These are phyloP conservation scores for Melinopterus prodromus DNA, from an alignment of 2,888 invertebrate species.

Conservation along the genomic window DNA sequence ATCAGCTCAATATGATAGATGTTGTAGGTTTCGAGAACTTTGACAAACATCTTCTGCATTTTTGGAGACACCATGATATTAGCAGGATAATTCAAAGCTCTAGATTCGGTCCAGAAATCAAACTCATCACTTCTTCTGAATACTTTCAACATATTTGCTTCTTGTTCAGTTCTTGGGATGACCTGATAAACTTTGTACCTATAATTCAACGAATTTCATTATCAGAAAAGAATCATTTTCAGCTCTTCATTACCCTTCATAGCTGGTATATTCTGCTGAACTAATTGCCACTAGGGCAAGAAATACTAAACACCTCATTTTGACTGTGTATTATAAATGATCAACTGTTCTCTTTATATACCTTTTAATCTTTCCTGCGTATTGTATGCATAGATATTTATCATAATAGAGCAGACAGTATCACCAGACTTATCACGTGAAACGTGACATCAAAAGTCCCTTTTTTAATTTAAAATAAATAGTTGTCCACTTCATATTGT, in stretches of 20 bases:
- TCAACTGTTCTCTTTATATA: not conserved
- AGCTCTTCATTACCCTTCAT: not conserved
- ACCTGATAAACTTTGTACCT: conserved; percentile 35
- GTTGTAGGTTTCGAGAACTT: conserved; percentile 52
- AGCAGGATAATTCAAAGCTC: not conserved
- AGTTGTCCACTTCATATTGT: not conserved
- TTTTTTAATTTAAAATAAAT: not conserved
- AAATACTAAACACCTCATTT: not conserved
- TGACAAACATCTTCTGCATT: conserved; percentile 39
- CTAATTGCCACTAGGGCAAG: not conserved
- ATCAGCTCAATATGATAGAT: conserved; percentile 60
- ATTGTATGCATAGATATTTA: not conserved
- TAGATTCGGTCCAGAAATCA: conserved; percentile 27
- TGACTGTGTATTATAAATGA: not conserved
- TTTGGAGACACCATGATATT: conserved; percentile 32
- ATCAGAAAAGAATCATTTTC: not conserved
- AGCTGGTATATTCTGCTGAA: not conserved
- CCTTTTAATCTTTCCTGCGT: not conserved
- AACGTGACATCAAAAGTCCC: not conserved
- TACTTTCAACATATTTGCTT: conserved; percentile 15
- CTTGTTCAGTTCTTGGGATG: conserved; percentile 32
- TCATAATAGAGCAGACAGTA: not conserved
- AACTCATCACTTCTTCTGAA: conserved; percentile 27
- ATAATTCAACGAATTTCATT: not conserved
- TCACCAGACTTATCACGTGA: not conserved